These are phyloP conservation scores for Hemicrepidius hirtus DNA, from an alignment of 2,888 invertebrate species.

Conservation along the genomic window DNA sequence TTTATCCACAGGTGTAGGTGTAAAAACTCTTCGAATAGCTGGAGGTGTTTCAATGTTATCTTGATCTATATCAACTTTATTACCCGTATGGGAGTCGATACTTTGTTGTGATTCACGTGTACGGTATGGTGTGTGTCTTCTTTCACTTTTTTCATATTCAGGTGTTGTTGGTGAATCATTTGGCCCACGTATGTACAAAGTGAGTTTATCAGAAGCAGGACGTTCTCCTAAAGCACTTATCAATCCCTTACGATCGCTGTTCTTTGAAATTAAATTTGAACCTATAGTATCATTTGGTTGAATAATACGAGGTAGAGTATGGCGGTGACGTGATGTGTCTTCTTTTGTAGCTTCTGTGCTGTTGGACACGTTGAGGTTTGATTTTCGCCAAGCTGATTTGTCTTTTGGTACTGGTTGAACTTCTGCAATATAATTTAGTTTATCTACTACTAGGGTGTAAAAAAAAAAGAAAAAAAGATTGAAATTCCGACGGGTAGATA, in stretches of 20 bases:
- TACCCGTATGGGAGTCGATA: slow-evolving; percentile 69
- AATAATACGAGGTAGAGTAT: slow-evolving; percentile 71
- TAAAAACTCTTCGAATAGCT: slow-evolving; percentile 82
- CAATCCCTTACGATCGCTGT: slow-evolving; percentile 72
- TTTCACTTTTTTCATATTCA: slow-evolving; percentile 42
- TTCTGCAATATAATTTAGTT: slow-evolving; percentile 55
- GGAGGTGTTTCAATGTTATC: slow-evolving; percentile 95
- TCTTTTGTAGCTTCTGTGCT: slow-evolving; percentile 81
- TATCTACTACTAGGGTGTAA: too few relatives aligned
- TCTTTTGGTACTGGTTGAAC: slow-evolving; percentile 78
- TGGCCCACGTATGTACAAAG: slow-evolving; percentile 76
- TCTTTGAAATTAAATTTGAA: slow-evolving; percentile 74
- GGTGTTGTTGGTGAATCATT: slow-evolving; percentile 60
- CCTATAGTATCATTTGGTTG: slow-evolving; percentile 62
- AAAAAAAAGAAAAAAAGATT: too few relatives aligned
- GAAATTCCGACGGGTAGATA: too few relatives aligned
- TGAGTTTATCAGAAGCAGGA: slow-evolving; percentile 74
- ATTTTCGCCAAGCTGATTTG: slow-evolving; percentile 86
- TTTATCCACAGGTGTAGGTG: slow-evolving; percentile 77
- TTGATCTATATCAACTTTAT: slow-evolving; percentile 89
- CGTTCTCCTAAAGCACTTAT: slow-evolving; percentile 75
- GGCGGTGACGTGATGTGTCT: slow-evolving; percentile 76
- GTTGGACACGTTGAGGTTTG: slow-evolving; percentile 78
- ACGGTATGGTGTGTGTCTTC: slow-evolving; percentile 50
- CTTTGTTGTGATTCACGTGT: slow-evolving; percentile 58